phyloP scores from a whole-genome alignment of 2,113 vertebrate species.

The Leptocoma aspasia region DNA sequence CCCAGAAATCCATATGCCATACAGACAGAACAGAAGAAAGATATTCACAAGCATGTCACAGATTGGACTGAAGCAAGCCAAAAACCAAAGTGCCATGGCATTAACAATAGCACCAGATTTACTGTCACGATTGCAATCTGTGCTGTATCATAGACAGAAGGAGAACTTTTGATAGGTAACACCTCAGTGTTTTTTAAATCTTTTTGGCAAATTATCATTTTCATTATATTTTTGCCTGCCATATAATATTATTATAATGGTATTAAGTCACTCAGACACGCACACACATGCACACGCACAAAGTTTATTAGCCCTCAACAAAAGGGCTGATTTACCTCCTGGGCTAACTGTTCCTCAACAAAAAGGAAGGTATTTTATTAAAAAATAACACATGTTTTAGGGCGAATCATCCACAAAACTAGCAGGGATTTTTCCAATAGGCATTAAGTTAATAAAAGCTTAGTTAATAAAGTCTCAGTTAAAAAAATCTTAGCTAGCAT shows the following conservation, averaged over 20 bases:
- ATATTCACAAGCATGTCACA: conserved; percentile 90
- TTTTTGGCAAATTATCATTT: conserved; percentile 89
- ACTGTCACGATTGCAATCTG: conserved; percentile 92
- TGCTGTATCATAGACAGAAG: conserved; percentile 88
- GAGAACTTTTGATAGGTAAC: conserved; percentile 90
- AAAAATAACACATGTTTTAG: conserved; percentile 7
- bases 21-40: conserved; percentile 90
- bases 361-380: conserved; percentile 36
- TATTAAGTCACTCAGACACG: conserved; percentile 57
- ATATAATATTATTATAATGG: conserved; percentile 82
- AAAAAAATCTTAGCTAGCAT: conserved; percentile 11
- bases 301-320: conserved; percentile 68
- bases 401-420: not conserved
- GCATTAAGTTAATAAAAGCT: conserved; percentile 25
- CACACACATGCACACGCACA: not conserved
- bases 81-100: conserved; percentile 89
- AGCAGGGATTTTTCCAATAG: conserved; percentile 18
- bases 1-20: conserved; percentile 92
- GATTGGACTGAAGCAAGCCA: conserved; percentile 88
- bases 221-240: conserved; percentile 88
- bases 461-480: not conserved
- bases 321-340: conserved; percentile 60
- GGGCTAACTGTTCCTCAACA: not conserved
- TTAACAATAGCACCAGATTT: conserved; percentile 91
- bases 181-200: conserved; percentile 86